A percentile compares a stretch with the other conserved stretches of the same genome.
Evolutionary conservation across 2,113 vertebrate genomes (phyloP).

Genomic region (Brachypteracias leptosomus): DNA sequence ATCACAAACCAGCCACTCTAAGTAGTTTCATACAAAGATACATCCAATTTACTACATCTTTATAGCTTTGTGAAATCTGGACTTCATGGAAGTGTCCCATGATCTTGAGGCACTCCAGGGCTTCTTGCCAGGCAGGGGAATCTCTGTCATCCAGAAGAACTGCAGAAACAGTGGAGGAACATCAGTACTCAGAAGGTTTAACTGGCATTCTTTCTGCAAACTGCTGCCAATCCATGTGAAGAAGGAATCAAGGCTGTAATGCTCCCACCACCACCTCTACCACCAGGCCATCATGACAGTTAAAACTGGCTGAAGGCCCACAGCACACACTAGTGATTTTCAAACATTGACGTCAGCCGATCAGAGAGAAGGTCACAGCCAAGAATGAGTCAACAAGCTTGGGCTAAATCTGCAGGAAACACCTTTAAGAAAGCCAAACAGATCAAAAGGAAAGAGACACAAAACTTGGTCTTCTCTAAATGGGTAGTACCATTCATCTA

Average conservation of each 20-base stretch:
- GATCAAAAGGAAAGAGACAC: neutral
- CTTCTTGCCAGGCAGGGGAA: neutral
- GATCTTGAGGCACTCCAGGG: neutral
- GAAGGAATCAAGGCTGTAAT: neutral
- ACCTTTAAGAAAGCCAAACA: neutral
- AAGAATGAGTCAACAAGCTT: neutral
- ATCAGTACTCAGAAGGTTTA: neutral
- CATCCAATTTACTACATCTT: neutral
- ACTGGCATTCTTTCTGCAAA: neutral
- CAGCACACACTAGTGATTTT: neutral
- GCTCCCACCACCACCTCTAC: neutral
- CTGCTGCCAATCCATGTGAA: neutral
- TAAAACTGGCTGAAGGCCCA: neutral
- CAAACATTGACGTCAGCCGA: no score
- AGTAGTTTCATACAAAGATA: neutral
- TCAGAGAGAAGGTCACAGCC: neutral
- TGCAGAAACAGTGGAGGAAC: neutral
- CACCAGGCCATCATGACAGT: neutral
- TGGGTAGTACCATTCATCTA: accelerated
- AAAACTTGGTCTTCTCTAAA: neutral
- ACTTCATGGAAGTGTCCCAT: neutral
- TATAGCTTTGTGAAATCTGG: neutral
- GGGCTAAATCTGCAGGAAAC: neutral
- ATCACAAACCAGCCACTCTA: neutral
- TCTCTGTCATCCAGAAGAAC: neutral